Conservation (phyloP, 2,113 vertebrate genomes). For the Salvator merianae region DNA sequence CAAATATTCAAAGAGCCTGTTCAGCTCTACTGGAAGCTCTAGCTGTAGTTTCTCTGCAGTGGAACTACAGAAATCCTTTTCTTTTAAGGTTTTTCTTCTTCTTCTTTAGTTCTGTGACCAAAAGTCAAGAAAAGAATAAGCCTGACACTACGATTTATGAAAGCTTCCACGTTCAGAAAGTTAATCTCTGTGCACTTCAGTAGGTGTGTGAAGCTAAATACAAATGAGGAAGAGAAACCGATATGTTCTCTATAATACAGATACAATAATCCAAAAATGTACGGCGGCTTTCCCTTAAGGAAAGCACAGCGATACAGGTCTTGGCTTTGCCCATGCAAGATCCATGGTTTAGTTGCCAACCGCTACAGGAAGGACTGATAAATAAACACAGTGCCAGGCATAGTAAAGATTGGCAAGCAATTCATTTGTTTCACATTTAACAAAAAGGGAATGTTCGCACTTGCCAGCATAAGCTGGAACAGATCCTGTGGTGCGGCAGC, state of each 20-base stretch:
- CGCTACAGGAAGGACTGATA: not conserved
- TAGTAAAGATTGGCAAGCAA: too few relatives aligned
- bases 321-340: not conserved
- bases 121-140: slow-evolving; percentile 5
- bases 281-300: not conserved
- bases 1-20: not conserved
- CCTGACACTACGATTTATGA: not conserved
- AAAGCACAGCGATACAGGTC: not conserved
- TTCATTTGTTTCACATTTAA: too few relatives aligned
- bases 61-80: not conserved
- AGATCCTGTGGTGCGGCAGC: too few relatives aligned
- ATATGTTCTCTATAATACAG: not conserved
- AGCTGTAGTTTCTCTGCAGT: not conserved
- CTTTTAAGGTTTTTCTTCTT: not conserved
- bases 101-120: not conserved
- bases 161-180: not conserved
- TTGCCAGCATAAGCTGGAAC: too few relatives aligned
- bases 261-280: not conserved
- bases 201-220: not conserved
- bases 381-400: not conserved
- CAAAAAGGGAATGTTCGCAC: too few relatives aligned
- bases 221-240: not conserved
- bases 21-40: not conserved
- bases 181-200: not conserved
- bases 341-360: not conserved